Evolutionary conservation across 2,888 invertebrate genomes (phyloP), one percentile per base, ranked within the genome.

Genomic region (Latrodectus hesperus): DNA sequence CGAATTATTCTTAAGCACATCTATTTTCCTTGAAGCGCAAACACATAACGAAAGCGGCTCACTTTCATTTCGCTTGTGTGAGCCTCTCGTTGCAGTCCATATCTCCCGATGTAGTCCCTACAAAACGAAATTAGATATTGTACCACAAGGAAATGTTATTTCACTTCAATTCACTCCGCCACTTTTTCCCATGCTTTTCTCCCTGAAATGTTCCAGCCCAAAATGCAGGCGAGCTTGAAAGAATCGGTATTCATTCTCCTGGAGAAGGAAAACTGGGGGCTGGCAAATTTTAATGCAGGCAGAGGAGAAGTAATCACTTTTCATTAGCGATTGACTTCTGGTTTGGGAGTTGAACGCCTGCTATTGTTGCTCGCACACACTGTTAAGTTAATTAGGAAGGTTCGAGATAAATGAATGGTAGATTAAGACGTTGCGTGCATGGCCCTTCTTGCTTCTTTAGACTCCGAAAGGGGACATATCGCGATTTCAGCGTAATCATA

Each of bases 311-410:
- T 81, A 73, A 87, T 87, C 86, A 87, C 86, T 87, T 87, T 87
- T 81, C 86, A 87, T 87, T 87, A 87, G 72, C 26, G 72, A 81
- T 87, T 76, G 86, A 67, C 81, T 81, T 67, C 67, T 49, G 85
- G 72, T 74, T 64, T 38, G 80, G 76, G 80, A 80, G 71, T 86
- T 65, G 79, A 81, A 81, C 77, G 76, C 68, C 68, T 80, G 86
- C 77, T 87, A 87, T 82, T 81, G 81, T 81, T 87, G 81, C 67
- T 49, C 65, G 67, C 67, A 60, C 60, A 60, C n/a, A 60, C 60
- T 60, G 12, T 60, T 87, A 81, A 87, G 81, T 77, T 81, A 87
- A 87, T 87, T 87, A 87, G 65, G 77, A 81, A 73, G 64, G 64
- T 77, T 65, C 16, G 81, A 81, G 77, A 87, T 81, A 77, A 87